Percentiles rank a stretch among this genome's conserved stretches.
Conservation (phyloP, 2,888 invertebrate genomes). For the Ommatoiulus sabulosus region DNA sequence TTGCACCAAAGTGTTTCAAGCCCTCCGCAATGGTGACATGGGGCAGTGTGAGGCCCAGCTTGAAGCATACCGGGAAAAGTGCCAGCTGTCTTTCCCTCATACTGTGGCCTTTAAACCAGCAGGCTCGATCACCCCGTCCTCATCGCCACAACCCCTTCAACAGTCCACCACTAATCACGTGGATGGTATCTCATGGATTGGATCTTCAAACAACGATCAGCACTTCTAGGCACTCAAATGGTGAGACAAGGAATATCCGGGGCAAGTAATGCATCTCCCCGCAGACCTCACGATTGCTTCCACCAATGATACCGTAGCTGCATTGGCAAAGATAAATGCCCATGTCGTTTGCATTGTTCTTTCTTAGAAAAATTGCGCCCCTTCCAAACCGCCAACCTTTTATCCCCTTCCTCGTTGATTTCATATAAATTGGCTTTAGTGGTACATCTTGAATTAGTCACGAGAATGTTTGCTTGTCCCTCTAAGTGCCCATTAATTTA, state of each 20-base stretch:
- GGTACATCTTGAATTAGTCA: neutral
- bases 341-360: neutral
- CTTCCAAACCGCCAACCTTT: neutral
- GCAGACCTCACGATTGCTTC: constrained; percentile 5
- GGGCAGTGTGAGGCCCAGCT: constrained; percentile 76
- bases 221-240: constrained; percentile 41
- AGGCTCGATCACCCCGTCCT: constrained; percentile 57
- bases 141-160: constrained; percentile 45
- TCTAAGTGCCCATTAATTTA: constrained; percentile 28
- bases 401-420: neutral
- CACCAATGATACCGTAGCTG: constrained; percentile 4
- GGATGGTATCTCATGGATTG: constrained; percentile 58
- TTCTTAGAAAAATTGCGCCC: constrained; percentile 7
- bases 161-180: constrained; percentile 60
- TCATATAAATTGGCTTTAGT: neutral
- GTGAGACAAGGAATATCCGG: neutral
- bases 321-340: neutral
- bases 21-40: constrained; percentile 83
- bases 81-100: constrained; percentile 81
- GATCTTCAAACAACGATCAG: constrained; percentile 37
- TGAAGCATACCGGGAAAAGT: constrained; percentile 78
- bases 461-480: neutral
- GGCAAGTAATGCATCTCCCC: neutral
- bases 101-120: constrained; percentile 77
- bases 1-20: constrained; percentile 83